Percentiles rank a stretch among this genome's conserved stretches.
Conservation (phyloP, 2,113 vertebrate species). For the Camelus dromedarius region DNA sequence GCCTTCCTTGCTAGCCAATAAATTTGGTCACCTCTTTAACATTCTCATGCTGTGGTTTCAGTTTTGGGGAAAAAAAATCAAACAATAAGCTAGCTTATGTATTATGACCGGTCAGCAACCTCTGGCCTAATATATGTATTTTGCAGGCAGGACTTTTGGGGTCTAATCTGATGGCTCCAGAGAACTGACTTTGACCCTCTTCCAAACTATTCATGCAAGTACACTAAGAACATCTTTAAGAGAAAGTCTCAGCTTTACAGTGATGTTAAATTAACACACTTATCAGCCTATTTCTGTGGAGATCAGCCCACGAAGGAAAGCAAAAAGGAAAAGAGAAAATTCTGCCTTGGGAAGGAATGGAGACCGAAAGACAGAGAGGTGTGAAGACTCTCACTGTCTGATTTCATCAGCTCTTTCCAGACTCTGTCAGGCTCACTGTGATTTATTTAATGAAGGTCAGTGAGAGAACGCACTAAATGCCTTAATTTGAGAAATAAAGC, state of each 20-base stretch:
- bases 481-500: slow-evolving; percentile 66
- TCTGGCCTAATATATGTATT: neutral
- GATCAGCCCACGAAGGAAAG: neutral
- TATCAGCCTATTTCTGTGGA: slow-evolving; percentile 36
- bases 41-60: neutral
- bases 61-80: neutral
- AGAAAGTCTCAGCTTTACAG: neutral
- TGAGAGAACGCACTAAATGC: slow-evolving; percentile 52
- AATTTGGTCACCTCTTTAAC: neutral
- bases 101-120: neutral
- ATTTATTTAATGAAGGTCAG: slow-evolving; percentile 74
- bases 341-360: neutral
- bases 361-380: neutral
- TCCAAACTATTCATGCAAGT: neutral
- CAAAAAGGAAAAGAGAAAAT: neutral
- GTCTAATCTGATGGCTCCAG: neutral
- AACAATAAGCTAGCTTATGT: neutral
- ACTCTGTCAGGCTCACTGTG: slow-evolving; percentile 27
- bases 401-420: slow-evolving; percentile 32
- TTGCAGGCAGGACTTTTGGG: neutral
- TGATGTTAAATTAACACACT: slow-evolving; percentile 37
- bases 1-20: neutral
- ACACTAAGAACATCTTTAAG: neutral
- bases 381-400: neutral
- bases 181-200: neutral